These are phyloP conservation scores for Hippocampus kuda DNA, from an alignment of 2,797 vertebrate species.

Conservation along the genomic window DNA sequence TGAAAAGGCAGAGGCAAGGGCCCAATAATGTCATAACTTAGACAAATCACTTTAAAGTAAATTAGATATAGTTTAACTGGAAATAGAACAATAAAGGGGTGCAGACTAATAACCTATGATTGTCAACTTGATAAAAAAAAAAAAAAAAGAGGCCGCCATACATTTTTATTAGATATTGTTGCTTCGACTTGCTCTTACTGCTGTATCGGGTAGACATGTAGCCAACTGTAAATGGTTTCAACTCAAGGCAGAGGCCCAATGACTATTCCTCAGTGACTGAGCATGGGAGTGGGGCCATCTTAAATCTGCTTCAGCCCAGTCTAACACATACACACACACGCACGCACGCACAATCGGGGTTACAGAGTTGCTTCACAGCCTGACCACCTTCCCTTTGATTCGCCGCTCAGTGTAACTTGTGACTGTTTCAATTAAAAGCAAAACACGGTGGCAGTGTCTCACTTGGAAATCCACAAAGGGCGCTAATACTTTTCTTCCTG, in stretches of 20 bases:
- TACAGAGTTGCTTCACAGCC: slow-evolving; percentile 58
- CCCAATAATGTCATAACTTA: no score
- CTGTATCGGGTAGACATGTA: no score
- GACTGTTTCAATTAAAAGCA: slow-evolving; percentile 68
- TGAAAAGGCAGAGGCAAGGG: no score
- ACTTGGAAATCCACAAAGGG: slow-evolving; percentile 58
- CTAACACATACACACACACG: background rate
- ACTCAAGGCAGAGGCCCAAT: slow-evolving; percentile 26
- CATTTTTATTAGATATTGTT: no score
- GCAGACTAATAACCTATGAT: no score
- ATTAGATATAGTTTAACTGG: no score
- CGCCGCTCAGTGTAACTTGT: slow-evolving; percentile 64
- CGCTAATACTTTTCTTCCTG: slow-evolving; percentile 61
- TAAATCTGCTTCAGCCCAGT: slow-evolving; percentile 50
- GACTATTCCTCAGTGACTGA: slow-evolving; percentile 54
- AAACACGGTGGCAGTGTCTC: slow-evolving; percentile 59
- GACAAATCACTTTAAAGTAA: no score
- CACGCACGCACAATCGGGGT: slow-evolving; percentile 38
- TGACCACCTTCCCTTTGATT: slow-evolving; percentile 58
- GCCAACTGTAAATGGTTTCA: no score
- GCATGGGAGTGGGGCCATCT: slow-evolving; percentile 53
- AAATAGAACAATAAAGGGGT: no score
- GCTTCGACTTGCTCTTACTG: no score
- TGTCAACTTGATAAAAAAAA: no score
- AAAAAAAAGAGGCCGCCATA: no score